A percentile compares a stretch with the other conserved stretches of the same genome.
These are phyloP conservation scores for Raja brachyura DNA, from an alignment of 2,113 vertebrate genomes.

Conservation along the genomic window DNA sequence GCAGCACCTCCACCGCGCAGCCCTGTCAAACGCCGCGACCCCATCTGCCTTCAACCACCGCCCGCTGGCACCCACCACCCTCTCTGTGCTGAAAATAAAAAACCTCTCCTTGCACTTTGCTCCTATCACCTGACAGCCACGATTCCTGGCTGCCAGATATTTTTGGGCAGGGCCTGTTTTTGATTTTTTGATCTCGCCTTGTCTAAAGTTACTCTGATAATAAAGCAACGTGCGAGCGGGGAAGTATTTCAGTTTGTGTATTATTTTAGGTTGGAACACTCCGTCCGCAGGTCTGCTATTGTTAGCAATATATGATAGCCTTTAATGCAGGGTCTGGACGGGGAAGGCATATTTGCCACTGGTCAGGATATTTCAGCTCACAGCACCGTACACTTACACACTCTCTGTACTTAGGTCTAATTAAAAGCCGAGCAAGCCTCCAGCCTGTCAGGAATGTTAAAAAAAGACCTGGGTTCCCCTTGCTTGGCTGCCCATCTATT, in stretches of 20 bases:
- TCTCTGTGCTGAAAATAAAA: too few species aligned
- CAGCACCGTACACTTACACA: neutral
- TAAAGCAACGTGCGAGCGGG: neutral
- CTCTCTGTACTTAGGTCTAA: neutral
- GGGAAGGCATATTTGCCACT: neutral
- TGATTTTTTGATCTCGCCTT: neutral
- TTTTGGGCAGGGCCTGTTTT: neutral
- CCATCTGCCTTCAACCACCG: too few species aligned
- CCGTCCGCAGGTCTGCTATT: neutral
- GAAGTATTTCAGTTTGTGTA: neutral
- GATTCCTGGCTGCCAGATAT: too few species aligned
- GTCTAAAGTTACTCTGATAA: neutral
- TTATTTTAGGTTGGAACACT: neutral
- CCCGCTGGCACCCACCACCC: too few species aligned
- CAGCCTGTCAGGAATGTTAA: neutral
- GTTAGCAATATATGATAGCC: neutral
- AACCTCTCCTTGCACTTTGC: too few species aligned
- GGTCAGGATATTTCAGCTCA: neutral
- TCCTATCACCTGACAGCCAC: too few species aligned
- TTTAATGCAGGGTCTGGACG: neutral
- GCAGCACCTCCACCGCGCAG: too few species aligned
- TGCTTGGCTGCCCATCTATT: neutral
- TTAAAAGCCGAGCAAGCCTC: neutral
- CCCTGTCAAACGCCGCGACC: too few species aligned
- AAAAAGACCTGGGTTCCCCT: neutral